Evolutionary conservation across 1,140 invertebrate species (phyloP), one percentile per base, ranked within the genome.

Genomic region (Telenomus remus): DNA sequence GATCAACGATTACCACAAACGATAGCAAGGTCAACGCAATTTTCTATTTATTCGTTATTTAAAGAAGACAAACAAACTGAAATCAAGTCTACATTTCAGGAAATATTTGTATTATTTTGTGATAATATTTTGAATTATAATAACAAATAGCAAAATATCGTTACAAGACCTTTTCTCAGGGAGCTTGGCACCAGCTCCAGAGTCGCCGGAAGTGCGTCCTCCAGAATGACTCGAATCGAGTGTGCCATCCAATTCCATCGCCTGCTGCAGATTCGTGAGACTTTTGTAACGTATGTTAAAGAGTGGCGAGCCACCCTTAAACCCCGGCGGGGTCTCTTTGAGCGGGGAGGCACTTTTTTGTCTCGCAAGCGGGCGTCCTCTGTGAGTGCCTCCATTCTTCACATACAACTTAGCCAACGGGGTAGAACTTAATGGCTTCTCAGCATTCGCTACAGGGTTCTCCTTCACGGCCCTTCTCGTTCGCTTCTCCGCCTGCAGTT

Each of bases 171-270:
- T 91, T 82, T 95, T 95, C 80, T 95, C 94, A 15, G 94, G 94
- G 79, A 95, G 89, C 81, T 95, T 95, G 3, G 91, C 91, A 7
- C 92, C 93, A 14, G 92, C 92, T 0, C 92, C 93, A 0, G 95
- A 96, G 85, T 95, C 94, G 0, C 93, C 94, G 13, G 94, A 95
- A 4, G 93, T 94, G 42, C 94, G 90, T 9, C 95, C 95, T 27
- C 95, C 95, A 11, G 94, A 95, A 85, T 95, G 94, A 85, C 94
- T 95, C 13, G 95, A 96, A 82, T 96, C 94, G 56, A 96, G 89
- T 5, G 95, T 96, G 1, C 95, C 94, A 81, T 93, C 91, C 10
- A 94, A 86, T 80, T 94, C 93, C 91, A 94, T 94, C 4, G 92
- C 93, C 79, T 93, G 91, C 60, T 93, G 92, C 2, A 95, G 89